Evolutionary conservation across 1,140 invertebrate genomes (phyloP).

Genomic region (Drosophila gunungcola): DNA sequence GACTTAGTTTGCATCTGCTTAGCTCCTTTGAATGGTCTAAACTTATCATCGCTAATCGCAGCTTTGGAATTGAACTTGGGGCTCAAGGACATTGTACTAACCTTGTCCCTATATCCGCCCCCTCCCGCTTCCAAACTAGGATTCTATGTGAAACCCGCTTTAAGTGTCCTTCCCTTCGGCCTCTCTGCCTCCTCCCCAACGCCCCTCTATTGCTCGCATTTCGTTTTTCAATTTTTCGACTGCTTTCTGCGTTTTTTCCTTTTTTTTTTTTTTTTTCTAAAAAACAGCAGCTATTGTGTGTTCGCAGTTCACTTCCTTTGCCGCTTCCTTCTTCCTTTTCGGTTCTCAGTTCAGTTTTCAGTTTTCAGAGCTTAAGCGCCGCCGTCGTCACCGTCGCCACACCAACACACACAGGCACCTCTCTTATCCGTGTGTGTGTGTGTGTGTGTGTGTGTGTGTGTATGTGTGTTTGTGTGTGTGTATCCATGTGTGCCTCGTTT

Average conservation of each 20-base stretch:
- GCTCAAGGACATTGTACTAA: slow-evolving; percentile 28
- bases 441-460: neutral
- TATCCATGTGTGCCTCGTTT: slow-evolving; percentile 21
- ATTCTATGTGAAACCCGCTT: slow-evolving; percentile 37
- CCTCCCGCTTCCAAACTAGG: slow-evolving; percentile 21
- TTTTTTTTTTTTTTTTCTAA: slow-evolving; percentile 44
- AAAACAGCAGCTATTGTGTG: slow-evolving; percentile 38
- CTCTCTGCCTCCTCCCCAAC: too few species aligned
- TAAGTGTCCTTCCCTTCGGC: slow-evolving; percentile 4
- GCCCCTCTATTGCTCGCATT: slow-evolving; percentile 18
- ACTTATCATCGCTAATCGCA: slow-evolving; percentile 12
- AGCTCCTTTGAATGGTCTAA: neutral
- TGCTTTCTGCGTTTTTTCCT: slow-evolving; percentile 32
- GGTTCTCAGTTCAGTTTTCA: slow-evolving; percentile 28
- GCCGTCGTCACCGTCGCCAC: slow-evolving; percentile 50
- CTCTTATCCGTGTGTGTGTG: neutral
- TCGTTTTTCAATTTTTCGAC: slow-evolving; percentile 46
- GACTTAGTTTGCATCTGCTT: neutral
- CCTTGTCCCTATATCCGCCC: neutral
- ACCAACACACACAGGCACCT: slow-evolving; percentile 9
- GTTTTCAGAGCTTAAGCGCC: slow-evolving; percentile 65
- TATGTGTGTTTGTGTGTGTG: slow-evolving; percentile 4
- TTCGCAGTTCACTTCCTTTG: slow-evolving; percentile 68
- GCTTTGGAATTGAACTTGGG: slow-evolving; percentile 34
- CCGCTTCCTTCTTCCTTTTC: slow-evolving; percentile 74